Conservation (phyloP, 2,113 vertebrate genomes). For the Elephantulus edwardii region DNA sequence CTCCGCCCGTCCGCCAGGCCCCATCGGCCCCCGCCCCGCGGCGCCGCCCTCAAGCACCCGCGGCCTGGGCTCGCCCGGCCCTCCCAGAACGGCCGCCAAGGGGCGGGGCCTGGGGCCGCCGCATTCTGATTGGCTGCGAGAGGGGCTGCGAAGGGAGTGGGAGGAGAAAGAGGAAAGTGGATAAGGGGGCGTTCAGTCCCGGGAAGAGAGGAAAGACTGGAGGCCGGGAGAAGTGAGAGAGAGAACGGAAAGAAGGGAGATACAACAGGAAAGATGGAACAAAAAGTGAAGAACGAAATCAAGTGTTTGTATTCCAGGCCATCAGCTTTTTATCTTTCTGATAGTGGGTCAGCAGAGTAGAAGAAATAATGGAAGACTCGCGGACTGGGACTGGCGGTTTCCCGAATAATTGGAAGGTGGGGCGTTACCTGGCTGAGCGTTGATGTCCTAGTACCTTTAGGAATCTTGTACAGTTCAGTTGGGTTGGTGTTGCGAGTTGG, state of each 20-base stretch:
- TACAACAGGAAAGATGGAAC: background rate
- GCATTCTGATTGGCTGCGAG: slow-evolving; percentile 59
- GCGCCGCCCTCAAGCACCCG: slow-evolving; percentile 62
- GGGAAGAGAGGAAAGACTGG: background rate
- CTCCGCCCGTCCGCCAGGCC: slow-evolving; percentile 25
- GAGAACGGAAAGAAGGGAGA: background rate
- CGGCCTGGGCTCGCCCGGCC: slow-evolving; percentile 54
- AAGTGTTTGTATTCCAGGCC: background rate
- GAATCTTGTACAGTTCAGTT: background rate
- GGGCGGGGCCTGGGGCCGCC: slow-evolving; percentile 46
- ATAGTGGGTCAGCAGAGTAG: background rate
- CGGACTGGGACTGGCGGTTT: background rate
- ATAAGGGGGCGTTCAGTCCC: accelerated
- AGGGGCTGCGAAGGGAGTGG: background rate
- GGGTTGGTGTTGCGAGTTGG: background rate
- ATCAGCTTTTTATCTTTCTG: background rate
- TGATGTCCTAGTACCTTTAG: background rate
- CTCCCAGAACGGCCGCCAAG: slow-evolving; percentile 50
- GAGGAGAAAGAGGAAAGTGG: background rate
- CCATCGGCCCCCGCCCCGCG: slow-evolving; percentile 59
- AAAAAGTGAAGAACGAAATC: slow-evolving; percentile 1
- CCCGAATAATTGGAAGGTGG: background rate
- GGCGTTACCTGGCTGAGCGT: background rate
- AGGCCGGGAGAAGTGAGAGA: background rate
- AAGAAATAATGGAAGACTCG: background rate